Evolutionary conservation across 1,140 invertebrate species (phyloP), one percentile per base, ranked within the genome.

Genomic region (Bactericera cockerelli): DNA sequence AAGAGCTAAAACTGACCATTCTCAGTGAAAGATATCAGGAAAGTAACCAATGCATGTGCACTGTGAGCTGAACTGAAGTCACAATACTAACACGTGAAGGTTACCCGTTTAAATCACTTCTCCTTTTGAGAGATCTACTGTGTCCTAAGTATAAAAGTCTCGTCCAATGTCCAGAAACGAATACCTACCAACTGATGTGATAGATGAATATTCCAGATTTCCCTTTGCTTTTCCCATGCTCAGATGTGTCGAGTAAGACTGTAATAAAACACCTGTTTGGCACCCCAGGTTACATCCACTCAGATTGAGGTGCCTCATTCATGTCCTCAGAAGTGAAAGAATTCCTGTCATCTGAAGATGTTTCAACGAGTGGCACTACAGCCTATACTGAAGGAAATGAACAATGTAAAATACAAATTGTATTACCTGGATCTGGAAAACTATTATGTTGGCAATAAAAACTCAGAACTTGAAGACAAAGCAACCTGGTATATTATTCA

Each of bases 141-240:
- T 70, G 11, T 68, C 66, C 59, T 69, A 69, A 54, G 69, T 69
- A 61, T 63, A 65, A 13, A 67, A 67, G 16, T 24, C 69, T 13
- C 61, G 65, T 36, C 61, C 65, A n/a, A 31, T 19, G 16, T 57
- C 62, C 13, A 59, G 55, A 16, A 69, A 69, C 54, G 56, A 55
- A 26, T 69, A 68, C 53, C 6, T 66, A 21, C 54, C 67, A 4
- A 67, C 62, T n/a, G n/a, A n/a, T 13, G 57, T 69, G 42, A 61
- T 69, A 14, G 67, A 70, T 61, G 66, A 70, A 60, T 70, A 60
- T 56, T 70, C 66, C 8, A 57, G 68, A 53, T 71, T 68, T 61
- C 67, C 67, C 21, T 70, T 69, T 64, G 62, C 60, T 55, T 38
- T 65, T 65, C 55, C 61, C 58, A 26, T 65, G 64, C 60, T 24